Evolutionary conservation across 2,797 vertebrate genomes (phyloP), one percentile per base, ranked within the genome.

Genomic region (Tenualosa ilisha): DNA sequence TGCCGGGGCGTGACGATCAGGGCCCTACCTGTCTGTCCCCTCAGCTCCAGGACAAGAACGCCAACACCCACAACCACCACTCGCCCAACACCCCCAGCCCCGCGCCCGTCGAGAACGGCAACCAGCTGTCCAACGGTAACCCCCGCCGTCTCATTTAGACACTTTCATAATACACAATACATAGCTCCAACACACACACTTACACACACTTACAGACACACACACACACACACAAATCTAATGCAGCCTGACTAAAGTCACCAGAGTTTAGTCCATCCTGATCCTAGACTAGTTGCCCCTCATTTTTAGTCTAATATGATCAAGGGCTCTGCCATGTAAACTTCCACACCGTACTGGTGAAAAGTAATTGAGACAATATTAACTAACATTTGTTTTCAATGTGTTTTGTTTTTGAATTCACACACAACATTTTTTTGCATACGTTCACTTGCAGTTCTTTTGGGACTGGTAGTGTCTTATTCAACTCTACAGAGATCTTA

Each of bases 21-120:
- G 93, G 93, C 86, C 96, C 94, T 26, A 95, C 93, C 81, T 94
- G 96, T 63, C 92, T 92, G 43, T 93, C 93, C 82, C 92, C 96
- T 9, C 97, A 97, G 91, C 94, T 96, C 0, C 97, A 97, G 92
- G 98, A 99, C 92, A 97, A 95, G 93, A 99, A 99, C 46, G 98
- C 98, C 91, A 99, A 99, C 93, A 97, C 96, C 93, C 97, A 95
- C 92, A 93, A 87, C 92, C 92, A 86, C 90, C 94, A 89, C 79
- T 51, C 51, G 12, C 93, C 90, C 87, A 97, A 93, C 93, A 94
- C 93, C 43, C 87, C 94, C 9, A 94, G 90, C 88, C 93, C 95
- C 0, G 86, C 95, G 24, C 88, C 96, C 7, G 83, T 97, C 40
- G 98, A 99, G 93, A 99, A 99, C 72, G 98, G 98, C 92, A 99